phyloP scores from a whole-genome alignment of 2,888 invertebrate species.

The Pseudococcus viburni region DNA sequence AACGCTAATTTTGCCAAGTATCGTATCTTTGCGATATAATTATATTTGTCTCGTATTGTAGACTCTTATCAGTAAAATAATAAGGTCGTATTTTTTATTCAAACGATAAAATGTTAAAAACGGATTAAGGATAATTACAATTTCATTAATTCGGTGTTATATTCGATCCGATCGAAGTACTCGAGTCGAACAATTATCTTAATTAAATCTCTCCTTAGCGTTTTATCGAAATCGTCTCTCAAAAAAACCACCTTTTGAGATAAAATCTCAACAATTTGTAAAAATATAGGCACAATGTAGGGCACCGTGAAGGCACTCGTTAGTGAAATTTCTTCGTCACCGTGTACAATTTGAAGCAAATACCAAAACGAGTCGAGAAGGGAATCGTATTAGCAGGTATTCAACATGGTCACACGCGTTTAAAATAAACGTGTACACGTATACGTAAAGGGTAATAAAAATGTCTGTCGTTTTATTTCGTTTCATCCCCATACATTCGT shows the following conservation, averaged over 20 bases:
- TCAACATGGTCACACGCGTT: constrained; percentile 32
- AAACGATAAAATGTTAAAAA: background rate
- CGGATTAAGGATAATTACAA: background rate
- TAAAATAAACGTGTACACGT: background rate
- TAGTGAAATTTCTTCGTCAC: background rate
- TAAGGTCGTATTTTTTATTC: background rate
- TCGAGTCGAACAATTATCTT: no score
- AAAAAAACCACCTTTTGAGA: no score
- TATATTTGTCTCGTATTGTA: background rate
- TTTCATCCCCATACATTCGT: background rate
- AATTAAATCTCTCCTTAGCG: no score
- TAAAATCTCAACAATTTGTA: no score
- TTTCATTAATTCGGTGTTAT: no score
- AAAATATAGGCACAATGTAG: no score
- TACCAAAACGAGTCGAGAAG: background rate
- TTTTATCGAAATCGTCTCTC: no score
- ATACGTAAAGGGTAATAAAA: constrained; percentile 31
- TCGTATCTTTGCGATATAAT: background rate
- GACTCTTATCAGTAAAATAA: background rate
- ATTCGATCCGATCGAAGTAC: no score
- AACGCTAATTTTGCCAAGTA: no score
- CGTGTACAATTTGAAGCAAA: background rate
- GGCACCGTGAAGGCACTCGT: background rate
- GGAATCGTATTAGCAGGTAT: constrained; percentile 19
- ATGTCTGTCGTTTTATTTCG: constrained; percentile 30